These are phyloP conservation scores for Elgaria multicarinata DNA, from an alignment of 2,113 vertebrate species.

Conservation along the genomic window DNA sequence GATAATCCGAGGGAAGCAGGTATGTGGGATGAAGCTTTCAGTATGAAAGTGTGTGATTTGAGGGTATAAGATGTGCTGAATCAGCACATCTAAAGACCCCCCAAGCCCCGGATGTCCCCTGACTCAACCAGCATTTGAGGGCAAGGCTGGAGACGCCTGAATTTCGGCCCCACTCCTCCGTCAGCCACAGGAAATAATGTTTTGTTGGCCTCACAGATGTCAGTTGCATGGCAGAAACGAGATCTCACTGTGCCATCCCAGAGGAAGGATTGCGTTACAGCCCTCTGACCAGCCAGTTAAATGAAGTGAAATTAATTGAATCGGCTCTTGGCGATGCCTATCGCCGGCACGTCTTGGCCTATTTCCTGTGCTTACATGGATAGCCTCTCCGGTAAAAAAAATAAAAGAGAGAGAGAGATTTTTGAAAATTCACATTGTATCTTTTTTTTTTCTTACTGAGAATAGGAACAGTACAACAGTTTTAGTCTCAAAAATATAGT, in stretches of 20 bases:
- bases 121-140: not conserved
- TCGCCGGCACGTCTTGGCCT: not conserved
- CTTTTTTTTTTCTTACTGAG: not conserved
- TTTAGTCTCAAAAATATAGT: not conserved
- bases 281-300: not conserved
- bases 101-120: not conserved
- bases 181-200: not conserved
- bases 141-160: not conserved
- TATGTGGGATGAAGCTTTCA: no score
- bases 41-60: not conserved
- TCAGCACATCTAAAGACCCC: not conserved
- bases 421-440: not conserved
- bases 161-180: not conserved
- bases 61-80: not conserved
- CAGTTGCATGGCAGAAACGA: not conserved
- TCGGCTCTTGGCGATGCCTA: not conserved
- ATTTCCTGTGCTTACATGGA: conserved; percentile 3
- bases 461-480: not conserved
- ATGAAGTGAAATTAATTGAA: conserved; percentile 18
- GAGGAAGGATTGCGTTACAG: not conserved
- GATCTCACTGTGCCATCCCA: not conserved
- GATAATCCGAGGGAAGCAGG: no score
- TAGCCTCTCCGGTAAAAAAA: not conserved
- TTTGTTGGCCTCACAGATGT: not conserved
- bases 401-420: not conserved